Evolutionary conservation across 2,888 invertebrate species (phyloP), one percentile per base, ranked within the genome.

Genomic region (Electrophaes corylata): DNA sequence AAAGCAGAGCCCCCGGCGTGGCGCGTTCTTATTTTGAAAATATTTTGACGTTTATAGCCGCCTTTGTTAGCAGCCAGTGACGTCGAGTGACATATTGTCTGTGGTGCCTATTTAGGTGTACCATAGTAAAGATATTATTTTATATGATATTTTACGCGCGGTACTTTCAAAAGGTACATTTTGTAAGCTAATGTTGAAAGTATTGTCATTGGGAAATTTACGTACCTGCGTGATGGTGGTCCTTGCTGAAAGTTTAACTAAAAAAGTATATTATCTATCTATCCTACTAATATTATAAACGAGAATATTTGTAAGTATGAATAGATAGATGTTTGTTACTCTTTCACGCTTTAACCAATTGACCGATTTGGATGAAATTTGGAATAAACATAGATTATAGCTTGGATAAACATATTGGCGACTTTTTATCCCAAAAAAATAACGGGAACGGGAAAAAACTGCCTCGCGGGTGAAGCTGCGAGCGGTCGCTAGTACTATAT

Each of bases 21-120:
- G 76, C 74, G 77, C 78, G 80, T 78, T 79, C 84, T 79, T 80
- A 83, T 89, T 90, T 89, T 86, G 85, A 88, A 91, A 91, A 91
- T 89, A 90, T 91, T 91, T 89, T 90, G 90, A 91, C 90, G 76
- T 88, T 90, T 89, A 91, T 88, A 78, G 86, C 76, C 71, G 75
- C 73, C 78, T 83, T 88, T 88, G 87, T 81, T 72, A 64, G 60
- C 20, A 62, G 64, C 63, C 67, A 65, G 62, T 67, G 62, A 62
- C 54, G 61, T 65, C 72, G 78, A 79, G 79, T 86, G 87, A 86
- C 82, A 79, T 84, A 84, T 84, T 78, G 82, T 76, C 71, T 71
- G 70, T 72, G 60, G 60, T 57, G 45, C 52, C 12, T 57, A 40
- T 64, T 62, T 67, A 56, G 3, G 18, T 18, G 10, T 14, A 6